phyloP scores from a whole-genome alignment of 1,140 invertebrate species.

The Eriocheir sinensis region DNA sequence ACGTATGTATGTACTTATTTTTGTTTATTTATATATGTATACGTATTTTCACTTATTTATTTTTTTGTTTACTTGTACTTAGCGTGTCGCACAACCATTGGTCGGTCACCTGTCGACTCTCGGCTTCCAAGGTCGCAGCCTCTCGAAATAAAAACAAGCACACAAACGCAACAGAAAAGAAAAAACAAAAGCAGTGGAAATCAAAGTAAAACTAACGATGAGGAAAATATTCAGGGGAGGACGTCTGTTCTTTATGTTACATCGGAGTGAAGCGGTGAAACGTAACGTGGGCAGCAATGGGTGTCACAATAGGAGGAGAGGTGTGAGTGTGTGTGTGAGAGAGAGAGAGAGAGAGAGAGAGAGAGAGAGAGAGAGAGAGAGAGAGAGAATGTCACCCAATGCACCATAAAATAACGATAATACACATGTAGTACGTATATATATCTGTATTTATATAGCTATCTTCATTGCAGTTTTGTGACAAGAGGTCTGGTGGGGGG shows the following conservation, averaged over 20 bases:
- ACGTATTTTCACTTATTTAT: constrained; percentile 28
- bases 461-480: background rate
- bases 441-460: constrained; percentile 39
- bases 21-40: constrained; percentile 14
- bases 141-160: background rate
- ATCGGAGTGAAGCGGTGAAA: background rate
- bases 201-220: too few species aligned
- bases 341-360: constrained; percentile 45
- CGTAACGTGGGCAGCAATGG: too few species aligned
- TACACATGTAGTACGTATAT: constrained; percentile 1
- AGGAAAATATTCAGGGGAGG: too few species aligned
- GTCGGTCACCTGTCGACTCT: background rate
- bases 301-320: background rate
- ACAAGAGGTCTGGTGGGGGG: background rate
- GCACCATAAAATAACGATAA: background rate
- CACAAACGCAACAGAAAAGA: background rate
- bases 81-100: constrained; percentile 20
- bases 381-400: constrained; percentile 16
- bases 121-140: background rate
- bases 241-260: too few species aligned
- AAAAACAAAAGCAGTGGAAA: background rate
- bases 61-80: constrained; percentile 34
- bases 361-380: constrained; percentile 47
- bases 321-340: background rate
- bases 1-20: constrained; percentile 15